A percentile compares a stretch with the other conserved stretches of the same genome.
Conservation (phyloP, 2,888 invertebrate genomes). For the Myopa tessellatipennis region DNA sequence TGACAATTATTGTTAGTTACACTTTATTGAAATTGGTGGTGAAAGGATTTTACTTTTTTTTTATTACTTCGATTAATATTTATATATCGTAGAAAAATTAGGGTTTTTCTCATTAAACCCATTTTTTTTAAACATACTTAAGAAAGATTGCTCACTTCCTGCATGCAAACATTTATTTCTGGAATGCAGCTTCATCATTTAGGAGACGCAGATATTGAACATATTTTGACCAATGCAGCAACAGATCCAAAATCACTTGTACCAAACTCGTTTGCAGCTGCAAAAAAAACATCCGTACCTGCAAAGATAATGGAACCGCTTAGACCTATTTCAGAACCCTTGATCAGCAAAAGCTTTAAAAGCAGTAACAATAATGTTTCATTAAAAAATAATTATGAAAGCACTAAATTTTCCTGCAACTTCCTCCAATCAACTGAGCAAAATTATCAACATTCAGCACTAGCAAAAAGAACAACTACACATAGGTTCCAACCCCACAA, state of each 20-base stretch:
- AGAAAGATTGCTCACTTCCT: conserved; percentile 22
- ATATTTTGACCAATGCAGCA: neutral
- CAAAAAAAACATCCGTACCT: neutral
- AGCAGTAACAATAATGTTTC: conserved; percentile 1
- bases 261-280: conserved; percentile 2
- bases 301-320: neutral
- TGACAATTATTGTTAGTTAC: too few species aligned
- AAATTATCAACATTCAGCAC: conserved; percentile 34
- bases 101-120: too few species aligned
- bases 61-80: neutral
- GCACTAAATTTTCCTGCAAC: conserved; percentile 32
- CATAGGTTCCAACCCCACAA: conserved; percentile 43
- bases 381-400: conserved; percentile 7
- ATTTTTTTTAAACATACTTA: neutral
- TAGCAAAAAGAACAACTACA: conserved; percentile 42
- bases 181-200: conserved; percentile 31
- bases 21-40: too few species aligned
- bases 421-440: neutral
- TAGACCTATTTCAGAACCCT: neutral
- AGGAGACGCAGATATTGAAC: conserved; percentile 21
- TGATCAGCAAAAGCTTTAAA: neutral
- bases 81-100: neutral
- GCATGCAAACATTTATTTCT: conserved; percentile 23
- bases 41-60: too few species aligned
- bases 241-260: neutral